Percentiles rank a stretch among this genome's conserved stretches.
Evolutionary conservation across 2,113 vertebrate species (phyloP).

Genomic region (Castor canadensis): DNA sequence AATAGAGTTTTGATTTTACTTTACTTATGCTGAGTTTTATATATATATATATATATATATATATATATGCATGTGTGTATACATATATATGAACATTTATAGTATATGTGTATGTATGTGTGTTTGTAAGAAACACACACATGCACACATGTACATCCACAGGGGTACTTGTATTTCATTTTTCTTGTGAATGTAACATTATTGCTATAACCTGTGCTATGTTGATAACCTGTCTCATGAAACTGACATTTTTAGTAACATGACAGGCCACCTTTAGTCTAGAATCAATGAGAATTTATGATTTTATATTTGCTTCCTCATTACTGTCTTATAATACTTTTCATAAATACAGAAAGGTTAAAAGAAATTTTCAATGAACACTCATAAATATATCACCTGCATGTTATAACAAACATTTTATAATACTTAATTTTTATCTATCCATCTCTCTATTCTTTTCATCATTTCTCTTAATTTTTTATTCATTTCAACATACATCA

Average conservation of each 20-base stretch:
- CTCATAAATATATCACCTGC: neutral
- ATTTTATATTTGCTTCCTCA: neutral
- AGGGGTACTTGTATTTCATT: neutral
- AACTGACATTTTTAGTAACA: neutral
- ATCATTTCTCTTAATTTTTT: neutral
- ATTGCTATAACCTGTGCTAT: neutral
- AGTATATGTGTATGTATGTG: neutral
- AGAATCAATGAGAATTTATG: neutral
- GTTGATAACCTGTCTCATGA: neutral
- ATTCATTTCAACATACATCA: constrained; percentile 6
- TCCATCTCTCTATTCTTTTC: neutral
- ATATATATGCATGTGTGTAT: too few relatives aligned
- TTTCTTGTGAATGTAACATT: neutral
- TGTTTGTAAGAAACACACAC: too few relatives aligned
- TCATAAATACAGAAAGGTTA: neutral
- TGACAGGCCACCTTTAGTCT: neutral
- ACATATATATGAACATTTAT: neutral
- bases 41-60: neutral
- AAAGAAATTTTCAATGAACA: neutral
- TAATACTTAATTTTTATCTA: neutral
- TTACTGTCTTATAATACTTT: neutral
- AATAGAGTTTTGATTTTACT: neutral
- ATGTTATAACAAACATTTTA: neutral
- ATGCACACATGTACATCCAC: neutral
- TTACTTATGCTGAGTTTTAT: neutral